phyloP scores from a whole-genome alignment of 2,888 invertebrate species.

The Cryptosula pallasiana region DNA sequence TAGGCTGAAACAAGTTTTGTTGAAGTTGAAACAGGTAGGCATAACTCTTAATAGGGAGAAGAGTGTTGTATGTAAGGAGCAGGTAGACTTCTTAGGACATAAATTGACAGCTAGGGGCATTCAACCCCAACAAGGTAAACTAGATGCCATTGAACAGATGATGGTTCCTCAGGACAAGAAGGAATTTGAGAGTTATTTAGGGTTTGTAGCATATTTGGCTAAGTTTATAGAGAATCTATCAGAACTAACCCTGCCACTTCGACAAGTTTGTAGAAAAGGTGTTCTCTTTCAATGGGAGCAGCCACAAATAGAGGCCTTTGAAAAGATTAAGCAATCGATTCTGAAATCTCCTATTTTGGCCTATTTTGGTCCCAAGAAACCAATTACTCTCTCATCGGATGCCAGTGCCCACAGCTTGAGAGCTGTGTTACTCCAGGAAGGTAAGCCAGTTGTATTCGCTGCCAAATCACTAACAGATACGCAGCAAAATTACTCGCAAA shows the following conservation, averaged over 20 bases:
- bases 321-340: constrained; percentile 28
- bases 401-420: constrained; percentile 29
- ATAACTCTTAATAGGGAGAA: constrained; percentile 30
- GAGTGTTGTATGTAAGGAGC: constrained; percentile 26
- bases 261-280: constrained; percentile 29
- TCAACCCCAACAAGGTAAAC: constrained; percentile 28
- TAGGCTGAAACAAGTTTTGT: constrained; percentile 29
- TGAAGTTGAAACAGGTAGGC: constrained; percentile 26
- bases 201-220: constrained; percentile 30
- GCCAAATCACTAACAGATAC: constrained; percentile 29
- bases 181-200: constrained; percentile 28
- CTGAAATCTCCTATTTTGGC: constrained; percentile 29
- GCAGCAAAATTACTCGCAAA: constrained; percentile 30
- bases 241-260: constrained; percentile 29
- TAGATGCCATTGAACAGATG: constrained; percentile 30
- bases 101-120: constrained; percentile 29
- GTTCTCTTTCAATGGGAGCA: constrained; percentile 25
- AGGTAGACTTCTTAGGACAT: constrained; percentile 30
- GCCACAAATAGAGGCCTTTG: constrained; percentile 25
- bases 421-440: constrained; percentile 28
- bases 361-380: constrained; percentile 28
- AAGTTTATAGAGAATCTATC: constrained; percentile 30
- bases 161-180: constrained; percentile 29
- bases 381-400: constrained; percentile 27
- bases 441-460: constrained; percentile 30